Base-by-base conservation (phyloP, 2,113 vertebrate genomes). In the Xiphophorus couchianus region DNA sequence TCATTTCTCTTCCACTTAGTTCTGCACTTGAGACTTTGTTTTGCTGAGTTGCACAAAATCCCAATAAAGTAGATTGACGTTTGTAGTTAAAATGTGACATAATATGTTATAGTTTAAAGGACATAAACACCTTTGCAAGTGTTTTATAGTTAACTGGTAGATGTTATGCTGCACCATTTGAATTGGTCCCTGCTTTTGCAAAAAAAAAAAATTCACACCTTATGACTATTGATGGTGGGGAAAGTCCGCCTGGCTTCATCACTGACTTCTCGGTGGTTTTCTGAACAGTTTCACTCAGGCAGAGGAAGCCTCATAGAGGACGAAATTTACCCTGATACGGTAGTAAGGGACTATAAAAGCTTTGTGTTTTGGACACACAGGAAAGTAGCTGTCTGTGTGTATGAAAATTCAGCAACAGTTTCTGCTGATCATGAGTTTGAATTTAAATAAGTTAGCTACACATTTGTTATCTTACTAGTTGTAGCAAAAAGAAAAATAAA, bases 221-320 rank as follows among this genome's bases (percentile, higher is more conserved):
- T 30, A 15, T 69, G 0, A 9, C 10, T 25, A 5, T 1, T 1
- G 19, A 25, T 7, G 4, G 12, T 62, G 74, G 54, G 66, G 66
- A 71, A 76, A 77, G 66, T 74, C 66, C 28, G 15, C 58, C 6
- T 60, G 19, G 48, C 58, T 73, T 76, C 29, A 11, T 37, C 3
- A 14, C 62, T 42, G 30, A 77, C 3, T 28, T 71, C 58, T 4
- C 25, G 67, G 42, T 3, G 2, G 60, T 78, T 11, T 58, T 0
- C 29, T 14, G 44, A 37, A 11, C 25, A 17, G 60, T 78, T 81
- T 70, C 22, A 27, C 54, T 84, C 6, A 69, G 33, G 15, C 29
- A 61, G n/a, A 72, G 28, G 37, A 61, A 27, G 15, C 28, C 65
- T 28, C 60, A 5, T 65, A 61, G 66, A 39, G 30, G 58, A 61